A percentile compares a stretch with the other conserved stretches of the same genome.
phyloP scores from a whole-genome alignment of 2,797 vertebrate species.

The Fringilla coelebs region DNA sequence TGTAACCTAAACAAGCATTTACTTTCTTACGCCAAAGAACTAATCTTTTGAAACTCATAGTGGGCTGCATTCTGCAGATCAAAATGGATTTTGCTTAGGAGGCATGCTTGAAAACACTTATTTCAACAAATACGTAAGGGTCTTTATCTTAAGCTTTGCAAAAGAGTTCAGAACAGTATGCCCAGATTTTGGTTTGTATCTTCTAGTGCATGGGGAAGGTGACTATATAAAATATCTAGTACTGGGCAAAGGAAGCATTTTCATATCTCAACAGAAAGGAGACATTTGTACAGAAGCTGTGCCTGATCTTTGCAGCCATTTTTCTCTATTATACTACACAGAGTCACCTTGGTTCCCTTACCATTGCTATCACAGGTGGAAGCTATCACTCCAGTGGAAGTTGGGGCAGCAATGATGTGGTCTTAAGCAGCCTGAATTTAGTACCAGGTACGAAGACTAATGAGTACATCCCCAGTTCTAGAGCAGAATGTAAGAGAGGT shows the following conservation, averaged over 20 bases:
- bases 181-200: neutral
- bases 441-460: rapidly evolving
- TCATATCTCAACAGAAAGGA: neutral
- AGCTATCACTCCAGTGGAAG: neutral
- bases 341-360: neutral
- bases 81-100: neutral
- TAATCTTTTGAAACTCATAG: neutral
- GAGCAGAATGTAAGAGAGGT: neutral
- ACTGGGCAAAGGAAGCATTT: neutral
- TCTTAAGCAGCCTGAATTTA: neutral
- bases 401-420: neutral
- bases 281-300: neutral
- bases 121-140: neutral
- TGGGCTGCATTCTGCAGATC: neutral
- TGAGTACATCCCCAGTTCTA: neutral
- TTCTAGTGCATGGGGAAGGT: neutral
- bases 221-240: neutral
- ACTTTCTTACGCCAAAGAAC: neutral
- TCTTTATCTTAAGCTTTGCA: neutral
- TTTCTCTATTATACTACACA: neutral
- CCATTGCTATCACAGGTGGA: neutral
- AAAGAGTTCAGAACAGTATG: neutral
- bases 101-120: neutral
- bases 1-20: neutral
- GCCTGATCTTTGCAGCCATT: neutral